A percentile compares a stretch with the other conserved stretches of the same genome.
phyloP scores from a whole-genome alignment of 2,113 vertebrate genomes.

The Arothron firmamentum region DNA sequence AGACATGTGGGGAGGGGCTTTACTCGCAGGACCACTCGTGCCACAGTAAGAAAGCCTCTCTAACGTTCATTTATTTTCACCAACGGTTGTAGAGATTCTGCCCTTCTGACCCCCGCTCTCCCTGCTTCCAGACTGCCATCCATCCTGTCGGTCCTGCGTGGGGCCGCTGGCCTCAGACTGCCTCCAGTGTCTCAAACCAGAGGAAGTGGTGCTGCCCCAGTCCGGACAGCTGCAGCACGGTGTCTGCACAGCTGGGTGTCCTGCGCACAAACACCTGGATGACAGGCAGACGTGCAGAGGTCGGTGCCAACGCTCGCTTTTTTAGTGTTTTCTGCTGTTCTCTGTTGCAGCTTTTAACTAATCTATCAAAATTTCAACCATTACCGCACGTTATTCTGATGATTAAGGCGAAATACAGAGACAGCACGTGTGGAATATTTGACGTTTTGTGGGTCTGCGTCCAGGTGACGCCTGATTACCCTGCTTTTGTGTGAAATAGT shows the following conservation, averaged over 20 bases:
- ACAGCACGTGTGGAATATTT: background rate
- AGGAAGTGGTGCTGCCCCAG: constrained; percentile 72
- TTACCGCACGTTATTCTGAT: background rate
- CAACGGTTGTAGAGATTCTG: background rate
- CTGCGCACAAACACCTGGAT: constrained; percentile 70
- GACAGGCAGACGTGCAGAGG: constrained; percentile 79
- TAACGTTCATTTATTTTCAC: too few species aligned
- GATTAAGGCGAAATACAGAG: background rate
- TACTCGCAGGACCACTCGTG: constrained; percentile 77
- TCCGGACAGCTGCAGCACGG: constrained; percentile 52
- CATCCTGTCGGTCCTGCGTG: constrained; percentile 80
- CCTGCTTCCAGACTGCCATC: constrained; percentile 79
- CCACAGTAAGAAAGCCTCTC: constrained; percentile 73
- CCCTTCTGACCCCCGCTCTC: background rate
- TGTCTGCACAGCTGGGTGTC: constrained; percentile 77
- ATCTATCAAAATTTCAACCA: background rate
- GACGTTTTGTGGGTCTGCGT: background rate
- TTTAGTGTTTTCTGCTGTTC: background rate
- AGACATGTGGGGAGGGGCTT: constrained; percentile 82
- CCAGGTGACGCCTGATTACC: constrained; percentile 13
- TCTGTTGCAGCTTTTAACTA: background rate
- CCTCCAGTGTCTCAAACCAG: constrained; percentile 71
- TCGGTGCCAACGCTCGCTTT: constrained; percentile 21
- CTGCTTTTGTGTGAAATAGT: constrained; percentile 38
- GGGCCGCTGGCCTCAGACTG: constrained; percentile 78